Conservation (phyloP, 2,797 vertebrate species). For the Ctenosaura bakeri region DNA sequence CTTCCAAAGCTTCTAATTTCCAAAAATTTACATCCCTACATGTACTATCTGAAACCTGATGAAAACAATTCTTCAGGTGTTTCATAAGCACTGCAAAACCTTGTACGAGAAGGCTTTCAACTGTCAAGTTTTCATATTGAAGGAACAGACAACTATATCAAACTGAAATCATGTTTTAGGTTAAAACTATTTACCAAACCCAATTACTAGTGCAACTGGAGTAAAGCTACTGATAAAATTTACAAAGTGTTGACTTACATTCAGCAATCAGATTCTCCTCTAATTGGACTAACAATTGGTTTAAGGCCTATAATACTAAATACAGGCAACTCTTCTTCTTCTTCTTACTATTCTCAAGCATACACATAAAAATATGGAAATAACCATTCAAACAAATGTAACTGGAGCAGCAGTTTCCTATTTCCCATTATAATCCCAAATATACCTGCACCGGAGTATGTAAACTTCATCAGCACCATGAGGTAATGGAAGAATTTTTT, state of each 20-base stretch:
- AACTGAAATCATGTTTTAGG: neutral
- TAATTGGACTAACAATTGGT: too few species aligned
- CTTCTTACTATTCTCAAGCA: conserved; percentile 18
- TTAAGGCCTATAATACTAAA: conserved; percentile 6
- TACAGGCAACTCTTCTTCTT: neutral
- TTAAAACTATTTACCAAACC: too few species aligned
- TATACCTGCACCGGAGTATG: conserved; percentile 95
- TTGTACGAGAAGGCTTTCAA: neutral
- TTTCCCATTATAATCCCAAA: conserved; percentile 30
- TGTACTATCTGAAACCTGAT: neutral
- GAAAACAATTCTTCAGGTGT: neutral
- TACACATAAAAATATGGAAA: neutral
- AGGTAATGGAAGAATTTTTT: conserved; percentile 88
- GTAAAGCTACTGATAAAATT: too few species aligned
- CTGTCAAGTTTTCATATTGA: neutral
- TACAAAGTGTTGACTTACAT: too few species aligned
- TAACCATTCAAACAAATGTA: conserved; percentile 4
- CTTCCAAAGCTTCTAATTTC: neutral
- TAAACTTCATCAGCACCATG: conserved; percentile 93
- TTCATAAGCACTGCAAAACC: neutral
- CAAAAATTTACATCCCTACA: too few species aligned
- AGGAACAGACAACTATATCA: neutral
- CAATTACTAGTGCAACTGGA: too few species aligned
- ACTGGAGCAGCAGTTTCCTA: neutral
- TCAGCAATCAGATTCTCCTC: neutral